These are phyloP conservation scores for Tetranychus piercei DNA, from an alignment of 2,888 invertebrate species.

Conservation along the genomic window DNA sequence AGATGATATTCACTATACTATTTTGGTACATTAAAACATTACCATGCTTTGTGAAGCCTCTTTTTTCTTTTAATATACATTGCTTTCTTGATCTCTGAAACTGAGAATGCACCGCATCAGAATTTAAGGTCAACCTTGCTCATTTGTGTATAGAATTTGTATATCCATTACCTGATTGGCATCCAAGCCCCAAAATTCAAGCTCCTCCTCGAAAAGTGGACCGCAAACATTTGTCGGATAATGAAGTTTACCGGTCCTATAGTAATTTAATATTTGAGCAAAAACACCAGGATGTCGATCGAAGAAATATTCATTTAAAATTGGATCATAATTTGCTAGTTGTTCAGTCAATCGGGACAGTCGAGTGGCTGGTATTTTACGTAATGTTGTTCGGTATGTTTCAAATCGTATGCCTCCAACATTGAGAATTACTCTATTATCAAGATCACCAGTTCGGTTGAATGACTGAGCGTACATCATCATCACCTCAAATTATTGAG, in stretches of 20 bases:
- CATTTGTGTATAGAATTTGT: background rate
- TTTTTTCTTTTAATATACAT: background rate
- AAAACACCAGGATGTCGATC: slow-evolving; percentile 87
- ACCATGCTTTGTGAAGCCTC: too few relatives aligned
- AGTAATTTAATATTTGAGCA: slow-evolving; percentile 86
- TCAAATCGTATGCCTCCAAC: slow-evolving; percentile 96
- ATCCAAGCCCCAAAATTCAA: slow-evolving; percentile 92
- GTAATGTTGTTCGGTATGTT: slow-evolving; percentile 82
- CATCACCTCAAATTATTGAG: background rate
- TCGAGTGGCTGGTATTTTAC: slow-evolving; percentile 90
- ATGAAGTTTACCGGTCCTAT: slow-evolving; percentile 92
- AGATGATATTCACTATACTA: background rate
- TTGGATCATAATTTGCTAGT: slow-evolving; percentile 94
- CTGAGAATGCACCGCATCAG: background rate
- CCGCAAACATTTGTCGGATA: slow-evolving; percentile 98
- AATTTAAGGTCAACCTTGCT: background rate
- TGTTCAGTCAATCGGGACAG: slow-evolving; percentile 76
- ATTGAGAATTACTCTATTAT: slow-evolving; percentile 83
- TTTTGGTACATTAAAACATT: background rate
- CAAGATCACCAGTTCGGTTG: background rate
- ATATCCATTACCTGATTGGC: slow-evolving; percentile 56
- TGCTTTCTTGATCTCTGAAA: background rate
- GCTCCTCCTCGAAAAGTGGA: slow-evolving; percentile 92
- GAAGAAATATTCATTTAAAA: slow-evolving; percentile 98
- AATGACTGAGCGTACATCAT: slow-evolving; percentile 3